A percentile compares a stretch with the other conserved stretches of the same genome.
These are phyloP conservation scores for Blastomussa wellsi DNA, from an alignment of 92 coral and sea anemone species.

Conservation along the genomic window DNA sequence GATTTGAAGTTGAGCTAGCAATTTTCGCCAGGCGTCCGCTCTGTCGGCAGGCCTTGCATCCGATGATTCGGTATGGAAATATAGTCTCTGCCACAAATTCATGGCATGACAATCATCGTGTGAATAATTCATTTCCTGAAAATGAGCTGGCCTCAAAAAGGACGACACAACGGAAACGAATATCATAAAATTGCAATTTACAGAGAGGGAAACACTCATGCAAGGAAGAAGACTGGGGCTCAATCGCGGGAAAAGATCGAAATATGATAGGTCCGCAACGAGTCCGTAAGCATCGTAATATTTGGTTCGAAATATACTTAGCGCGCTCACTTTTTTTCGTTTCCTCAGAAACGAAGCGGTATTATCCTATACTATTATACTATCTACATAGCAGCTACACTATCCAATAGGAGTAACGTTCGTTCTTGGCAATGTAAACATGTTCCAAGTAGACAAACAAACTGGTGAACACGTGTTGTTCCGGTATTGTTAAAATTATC, in stretches of 20 bases:
- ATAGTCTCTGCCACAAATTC: constrained; percentile 82
- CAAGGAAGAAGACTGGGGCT: not conserved
- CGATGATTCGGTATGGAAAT: constrained; percentile 59
- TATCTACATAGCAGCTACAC: too few relatives aligned
- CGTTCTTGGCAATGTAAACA: too few relatives aligned
- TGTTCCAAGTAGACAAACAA: too few relatives aligned
- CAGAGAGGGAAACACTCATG: not conserved
- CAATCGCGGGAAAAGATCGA: not conserved
- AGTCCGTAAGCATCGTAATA: not conserved
- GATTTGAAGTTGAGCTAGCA: constrained; percentile 63
- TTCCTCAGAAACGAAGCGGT: too few relatives aligned
- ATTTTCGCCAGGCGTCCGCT: constrained; percentile 80
- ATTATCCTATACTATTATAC: too few relatives aligned
- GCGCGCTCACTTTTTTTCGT: too few relatives aligned
- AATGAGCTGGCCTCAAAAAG: not conserved
- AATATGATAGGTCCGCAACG: not conserved
- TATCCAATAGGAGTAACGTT: too few relatives aligned
- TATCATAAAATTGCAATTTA: not conserved
- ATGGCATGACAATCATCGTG: constrained; percentile 58
- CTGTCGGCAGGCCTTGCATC: constrained; percentile 38
- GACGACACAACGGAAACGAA: not conserved
- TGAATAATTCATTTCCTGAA: constrained; percentile 58
- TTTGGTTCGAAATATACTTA: too few relatives aligned
- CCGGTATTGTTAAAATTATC: too few relatives aligned
- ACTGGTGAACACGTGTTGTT: too few relatives aligned